Percentiles rank a stretch among this genome's conserved stretches.
Evolutionary conservation across 1,140 invertebrate genomes (phyloP).

Genomic region (Frieseomelitta varia): DNA sequence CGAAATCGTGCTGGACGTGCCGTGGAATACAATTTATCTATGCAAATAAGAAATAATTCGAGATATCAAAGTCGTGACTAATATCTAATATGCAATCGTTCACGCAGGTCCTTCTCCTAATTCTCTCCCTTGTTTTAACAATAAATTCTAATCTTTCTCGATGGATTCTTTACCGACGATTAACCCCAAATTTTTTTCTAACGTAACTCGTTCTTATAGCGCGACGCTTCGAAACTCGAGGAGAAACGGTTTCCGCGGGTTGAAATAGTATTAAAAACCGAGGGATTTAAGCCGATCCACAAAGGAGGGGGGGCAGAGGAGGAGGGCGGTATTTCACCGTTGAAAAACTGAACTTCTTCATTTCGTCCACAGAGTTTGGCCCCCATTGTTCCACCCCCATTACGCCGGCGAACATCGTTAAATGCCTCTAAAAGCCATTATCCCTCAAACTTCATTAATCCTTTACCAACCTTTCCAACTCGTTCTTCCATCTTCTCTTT

Average conservation of each 20-base stretch:
- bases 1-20: background rate
- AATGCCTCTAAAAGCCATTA: conserved; percentile 17
- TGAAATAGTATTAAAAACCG: background rate
- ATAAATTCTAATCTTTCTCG: background rate
- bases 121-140: background rate
- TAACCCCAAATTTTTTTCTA: background rate
- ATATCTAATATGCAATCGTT: background rate
- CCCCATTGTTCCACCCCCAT: conserved; percentile 17
- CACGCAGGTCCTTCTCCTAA: background rate
- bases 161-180: no score
- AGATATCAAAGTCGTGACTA: background rate
- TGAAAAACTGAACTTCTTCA: conserved; percentile 24
- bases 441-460: conserved; percentile 17
- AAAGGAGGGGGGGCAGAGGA: background rate
- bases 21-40: conserved; percentile 7
- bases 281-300: conserved; percentile 10
- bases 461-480: background rate
- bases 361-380: conserved; percentile 2
- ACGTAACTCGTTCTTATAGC: background rate
- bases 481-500: no score
- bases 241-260: background rate
- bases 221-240: background rate
- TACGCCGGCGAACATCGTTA: conserved; percentile 7
- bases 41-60: conserved; percentile 18
- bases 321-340: background rate